These are phyloP conservation scores for Bovichtus variegatus DNA, from an alignment of 2,797 vertebrate genomes.

Conservation along the genomic window DNA sequence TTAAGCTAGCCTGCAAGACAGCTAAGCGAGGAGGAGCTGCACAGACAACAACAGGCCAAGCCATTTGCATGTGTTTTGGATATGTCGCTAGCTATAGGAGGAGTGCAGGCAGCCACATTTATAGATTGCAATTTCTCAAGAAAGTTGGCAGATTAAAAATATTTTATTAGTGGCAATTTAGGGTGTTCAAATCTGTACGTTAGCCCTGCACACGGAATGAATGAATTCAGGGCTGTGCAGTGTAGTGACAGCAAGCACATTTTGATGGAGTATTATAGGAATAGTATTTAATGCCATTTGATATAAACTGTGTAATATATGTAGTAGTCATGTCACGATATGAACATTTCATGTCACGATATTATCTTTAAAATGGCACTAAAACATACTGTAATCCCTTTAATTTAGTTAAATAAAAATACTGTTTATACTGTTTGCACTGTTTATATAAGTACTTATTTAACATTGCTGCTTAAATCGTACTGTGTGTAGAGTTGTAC, in stretches of 20 bases:
- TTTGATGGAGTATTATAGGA: background rate
- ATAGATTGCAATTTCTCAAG: no score
- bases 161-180: accelerated
- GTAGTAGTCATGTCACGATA: background rate
- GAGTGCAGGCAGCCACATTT: accelerated
- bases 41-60: background rate
- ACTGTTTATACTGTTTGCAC: no score
- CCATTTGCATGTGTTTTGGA: constrained; percentile 30
- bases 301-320: background rate
- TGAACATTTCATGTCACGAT: no score
- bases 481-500: background rate
- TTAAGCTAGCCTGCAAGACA: constrained; percentile 18
- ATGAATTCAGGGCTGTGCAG: background rate
- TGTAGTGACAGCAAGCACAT: background rate
- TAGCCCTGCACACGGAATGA: background rate
- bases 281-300: background rate
- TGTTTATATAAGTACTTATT: background rate
- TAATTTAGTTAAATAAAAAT: no score
- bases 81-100: accelerated
- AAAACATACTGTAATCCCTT: no score
- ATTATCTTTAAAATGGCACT: no score
- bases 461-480: background rate
- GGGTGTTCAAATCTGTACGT: background rate
- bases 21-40: constrained; percentile 13
- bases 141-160: accelerated